Evolutionary conservation across 1,140 invertebrate species (phyloP), one percentile per base, ranked within the genome.

Genomic region (Mya arenaria): DNA sequence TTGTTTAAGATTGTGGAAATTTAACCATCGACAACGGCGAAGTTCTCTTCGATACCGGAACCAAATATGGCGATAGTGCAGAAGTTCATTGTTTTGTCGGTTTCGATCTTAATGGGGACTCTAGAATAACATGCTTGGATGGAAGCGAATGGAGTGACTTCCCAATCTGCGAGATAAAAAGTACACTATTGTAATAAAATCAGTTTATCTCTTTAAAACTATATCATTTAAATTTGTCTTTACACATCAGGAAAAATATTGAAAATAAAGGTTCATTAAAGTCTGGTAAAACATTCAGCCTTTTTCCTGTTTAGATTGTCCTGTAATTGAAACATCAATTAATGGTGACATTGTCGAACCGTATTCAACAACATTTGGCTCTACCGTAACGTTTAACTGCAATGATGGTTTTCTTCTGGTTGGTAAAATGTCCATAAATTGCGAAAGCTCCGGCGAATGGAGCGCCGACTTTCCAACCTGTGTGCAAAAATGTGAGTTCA

Each of bases 1-100:
- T n/a, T n/a, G n/a, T n/a, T n/a, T n/a, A 8, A 63, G 60, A 63
- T 23, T 63, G 60, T 15, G 60, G 60, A 10, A 36, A 63, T 63
- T n/a, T n/a, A n/a, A n/a, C n/a, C n/a, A n/a, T n/a, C n/a, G n/a
- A n/a, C n/a, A n/a, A n/a, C n/a, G n/a, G n/a, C n/a, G n/a, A n/a
- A n/a, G n/a, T n/a, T n/a, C n/a, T n/a, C n/a, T n/a, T n/a, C n/a
- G n/a, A n/a, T n/a, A n/a, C n/a, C n/a, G n/a, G n/a, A n/a, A n/a
- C n/a, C n/a, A n/a, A n/a, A n/a, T n/a, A n/a, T n/a, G n/a, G n/a
- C n/a, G n/a, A n/a, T n/a, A n/a, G n/a, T n/a, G n/a, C n/a, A n/a
- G n/a, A n/a, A n/a, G n/a, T n/a, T n/a, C n/a, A n/a, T n/a, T n/a
- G n/a, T n/a, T n/a, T n/a, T n/a, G n/a, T n/a, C n/a, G n/a, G n/a